These are phyloP conservation scores for Sebastes hubbsi DNA, from an alignment of 2,797 vertebrate genomes.

Conservation along the genomic window DNA sequence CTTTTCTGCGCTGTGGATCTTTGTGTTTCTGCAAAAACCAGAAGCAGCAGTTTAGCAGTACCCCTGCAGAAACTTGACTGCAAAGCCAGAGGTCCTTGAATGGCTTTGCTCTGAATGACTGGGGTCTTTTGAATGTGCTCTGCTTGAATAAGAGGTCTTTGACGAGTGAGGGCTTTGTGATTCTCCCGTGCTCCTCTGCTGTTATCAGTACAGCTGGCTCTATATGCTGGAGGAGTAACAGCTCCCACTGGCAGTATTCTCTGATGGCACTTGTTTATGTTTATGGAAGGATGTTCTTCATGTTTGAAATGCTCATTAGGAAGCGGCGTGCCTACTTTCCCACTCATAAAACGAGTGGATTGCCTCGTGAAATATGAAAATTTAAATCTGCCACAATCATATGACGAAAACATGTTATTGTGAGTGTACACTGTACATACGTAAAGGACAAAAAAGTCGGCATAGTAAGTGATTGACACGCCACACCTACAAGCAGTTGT, in stretches of 20 bases:
- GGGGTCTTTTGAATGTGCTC: constrained; percentile 58
- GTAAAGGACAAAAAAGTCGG: neutral
- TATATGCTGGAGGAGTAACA: constrained; percentile 7
- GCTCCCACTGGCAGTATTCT: constrained; percentile 10
- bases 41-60: constrained; percentile 67
- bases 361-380: neutral
- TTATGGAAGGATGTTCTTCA: constrained; percentile 6
- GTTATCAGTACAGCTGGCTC: constrained; percentile 48
- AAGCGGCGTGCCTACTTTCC: neutral
- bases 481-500: constrained; percentile 42
- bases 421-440: neutral
- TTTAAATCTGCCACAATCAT: neutral
- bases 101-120: constrained; percentile 59
- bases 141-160: constrained; percentile 63
- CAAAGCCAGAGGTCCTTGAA: constrained; percentile 67
- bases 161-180: constrained; percentile 61
- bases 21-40: constrained; percentile 72
- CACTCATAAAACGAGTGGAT: neutral
- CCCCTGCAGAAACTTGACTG: constrained; percentile 68
- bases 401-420: neutral
- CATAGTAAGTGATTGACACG: constrained; percentile 24
- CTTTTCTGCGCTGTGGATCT: constrained; percentile 58
- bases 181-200: constrained; percentile 39
- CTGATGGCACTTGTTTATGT: constrained; percentile 21
- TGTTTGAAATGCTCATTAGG: constrained; percentile 27